These are phyloP conservation scores for Eristalinus sepulchralis DNA, from an alignment of 2,888 invertebrate species.

Conservation along the genomic window DNA sequence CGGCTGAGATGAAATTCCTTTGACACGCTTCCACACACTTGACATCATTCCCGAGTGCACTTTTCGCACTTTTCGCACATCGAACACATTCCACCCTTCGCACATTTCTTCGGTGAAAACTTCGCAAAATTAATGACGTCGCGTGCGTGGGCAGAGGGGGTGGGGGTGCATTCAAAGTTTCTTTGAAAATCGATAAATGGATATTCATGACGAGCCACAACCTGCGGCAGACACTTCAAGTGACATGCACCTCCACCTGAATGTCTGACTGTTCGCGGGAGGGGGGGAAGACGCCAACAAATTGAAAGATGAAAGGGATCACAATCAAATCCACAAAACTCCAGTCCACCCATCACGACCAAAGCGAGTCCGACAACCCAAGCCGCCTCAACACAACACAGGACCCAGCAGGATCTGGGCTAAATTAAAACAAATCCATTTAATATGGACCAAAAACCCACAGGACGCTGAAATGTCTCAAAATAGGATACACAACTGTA, in stretches of 20 bases:
- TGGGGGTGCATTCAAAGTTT: too few relatives aligned
- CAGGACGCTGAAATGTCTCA: conserved; percentile 14
- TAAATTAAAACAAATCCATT: conserved; percentile 48
- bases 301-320: neutral
- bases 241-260: neutral
- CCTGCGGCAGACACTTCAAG: neutral
- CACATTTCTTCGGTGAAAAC: neutral
- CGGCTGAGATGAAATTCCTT: too few relatives aligned
- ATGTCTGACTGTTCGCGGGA: neutral
- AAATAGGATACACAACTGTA: conserved; percentile 58
- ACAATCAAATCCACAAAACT: neutral
- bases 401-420: neutral
- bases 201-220: neutral
- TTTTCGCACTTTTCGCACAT: too few relatives aligned
- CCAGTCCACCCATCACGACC: neutral
- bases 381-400: neutral
- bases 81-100: too few relatives aligned
- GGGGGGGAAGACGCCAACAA: too few relatives aligned
- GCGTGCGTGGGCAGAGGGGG: neutral
- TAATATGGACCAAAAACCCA: conserved; percentile 35
- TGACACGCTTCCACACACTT: too few relatives aligned
- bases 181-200: neutral
- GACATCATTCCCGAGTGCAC: too few relatives aligned
- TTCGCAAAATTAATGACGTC: neutral
- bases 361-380: neutral